These are phyloP conservation scores for Benitochromis conjunctus DNA, from an alignment of 2,113 vertebrate species.

Conservation along the genomic window DNA sequence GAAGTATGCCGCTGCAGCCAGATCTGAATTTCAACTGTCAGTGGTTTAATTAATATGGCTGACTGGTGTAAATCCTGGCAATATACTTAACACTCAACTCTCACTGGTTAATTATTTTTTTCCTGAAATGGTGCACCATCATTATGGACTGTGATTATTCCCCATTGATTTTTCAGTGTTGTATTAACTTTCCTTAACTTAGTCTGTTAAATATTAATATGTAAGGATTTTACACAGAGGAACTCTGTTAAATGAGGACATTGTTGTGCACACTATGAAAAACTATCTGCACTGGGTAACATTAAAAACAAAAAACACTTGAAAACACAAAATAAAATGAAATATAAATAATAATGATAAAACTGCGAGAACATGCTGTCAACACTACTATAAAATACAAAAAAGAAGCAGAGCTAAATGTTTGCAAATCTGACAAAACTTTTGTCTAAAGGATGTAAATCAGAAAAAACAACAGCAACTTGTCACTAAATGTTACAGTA, in stretches of 20 bases:
- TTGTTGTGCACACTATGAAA: background rate
- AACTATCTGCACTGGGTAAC: background rate
- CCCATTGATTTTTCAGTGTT: background rate
- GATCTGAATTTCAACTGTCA: background rate
- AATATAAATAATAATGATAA: fast-evolving
- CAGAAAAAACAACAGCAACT: background rate
- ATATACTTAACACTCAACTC: background rate
- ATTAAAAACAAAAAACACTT: background rate
- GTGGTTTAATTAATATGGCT: background rate
- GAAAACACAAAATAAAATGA: background rate
- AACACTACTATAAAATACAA: background rate
- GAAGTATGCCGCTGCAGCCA: no score
- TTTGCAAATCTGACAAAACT: background rate
- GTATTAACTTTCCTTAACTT: background rate
- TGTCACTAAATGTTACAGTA: background rate
- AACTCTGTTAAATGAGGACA: background rate
- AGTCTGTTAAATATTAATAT: background rate
- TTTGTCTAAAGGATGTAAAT: background rate
- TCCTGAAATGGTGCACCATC: background rate
- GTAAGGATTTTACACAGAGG: background rate
- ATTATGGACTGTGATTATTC: background rate
- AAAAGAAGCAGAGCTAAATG: background rate
- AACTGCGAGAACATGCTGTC: background rate
- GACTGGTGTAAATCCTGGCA: background rate
- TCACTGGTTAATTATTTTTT: background rate